These are phyloP conservation scores for Sebastes itinus DNA, from an alignment of 2,797 vertebrate species.

Conservation along the genomic window DNA sequence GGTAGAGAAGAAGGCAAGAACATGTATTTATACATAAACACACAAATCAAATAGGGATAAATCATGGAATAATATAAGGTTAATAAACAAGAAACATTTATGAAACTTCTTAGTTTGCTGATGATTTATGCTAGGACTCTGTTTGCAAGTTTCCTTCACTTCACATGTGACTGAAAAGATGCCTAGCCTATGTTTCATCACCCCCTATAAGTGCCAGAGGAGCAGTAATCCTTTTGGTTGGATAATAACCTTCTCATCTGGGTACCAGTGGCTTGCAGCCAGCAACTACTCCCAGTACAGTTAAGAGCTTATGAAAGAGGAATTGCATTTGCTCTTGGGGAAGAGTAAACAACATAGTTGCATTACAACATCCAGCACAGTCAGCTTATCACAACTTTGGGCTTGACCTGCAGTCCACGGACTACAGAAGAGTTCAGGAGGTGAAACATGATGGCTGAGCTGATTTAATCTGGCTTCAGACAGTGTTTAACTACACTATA, in stretches of 20 bases:
- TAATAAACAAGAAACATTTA: too few relatives aligned
- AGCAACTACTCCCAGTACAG: conserved; percentile 1
- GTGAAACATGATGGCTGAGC: not conserved
- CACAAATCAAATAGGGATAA: too few relatives aligned
- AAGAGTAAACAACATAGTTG: not conserved
- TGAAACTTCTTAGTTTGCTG: too few relatives aligned
- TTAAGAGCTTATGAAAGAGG: conserved; percentile 24
- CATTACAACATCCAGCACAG: not conserved
- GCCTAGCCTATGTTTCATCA: not conserved
- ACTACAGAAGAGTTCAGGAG: not conserved
- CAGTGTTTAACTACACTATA: not conserved
- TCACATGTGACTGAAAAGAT: not conserved
- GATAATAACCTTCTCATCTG: conserved; percentile 27
- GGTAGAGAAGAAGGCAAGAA: too few relatives aligned
- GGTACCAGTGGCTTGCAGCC: conserved; percentile 7
- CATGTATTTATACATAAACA: too few relatives aligned
- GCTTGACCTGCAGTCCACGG: too few relatives aligned
- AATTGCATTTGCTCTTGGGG: not conserved
- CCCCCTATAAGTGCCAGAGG: not conserved
- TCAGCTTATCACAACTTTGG: not conserved
- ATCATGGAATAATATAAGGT: too few relatives aligned
- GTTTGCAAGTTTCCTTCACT: not conserved
- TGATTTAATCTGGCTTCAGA: not conserved
- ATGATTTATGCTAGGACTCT: not conserved
- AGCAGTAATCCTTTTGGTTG: conserved; percentile 18